phyloP scores from a whole-genome alignment of 1,140 invertebrate genomes.

The Papilio polytes region DNA sequence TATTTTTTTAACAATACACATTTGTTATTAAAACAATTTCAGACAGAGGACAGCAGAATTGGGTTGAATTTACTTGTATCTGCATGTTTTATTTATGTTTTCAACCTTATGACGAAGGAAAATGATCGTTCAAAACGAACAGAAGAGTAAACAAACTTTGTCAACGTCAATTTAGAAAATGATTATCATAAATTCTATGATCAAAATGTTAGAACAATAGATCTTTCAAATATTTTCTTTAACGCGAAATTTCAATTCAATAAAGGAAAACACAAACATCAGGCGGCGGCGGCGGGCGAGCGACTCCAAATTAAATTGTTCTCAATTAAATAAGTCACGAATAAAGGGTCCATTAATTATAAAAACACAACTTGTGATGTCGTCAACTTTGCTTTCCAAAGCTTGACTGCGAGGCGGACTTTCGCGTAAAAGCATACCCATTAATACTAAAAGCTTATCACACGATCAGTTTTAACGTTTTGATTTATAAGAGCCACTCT shows the following conservation, averaged over 20 bases:
- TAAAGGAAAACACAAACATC: constrained; percentile 13
- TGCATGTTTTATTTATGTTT: background rate
- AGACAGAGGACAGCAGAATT: background rate
- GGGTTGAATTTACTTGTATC: background rate
- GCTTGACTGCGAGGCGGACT: background rate
- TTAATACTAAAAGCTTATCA: constrained; percentile 66
- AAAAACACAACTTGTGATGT: constrained; percentile 29
- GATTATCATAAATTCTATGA: background rate
- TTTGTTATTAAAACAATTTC: background rate
- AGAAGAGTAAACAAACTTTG: background rate
- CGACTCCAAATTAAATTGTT: constrained; percentile 19
- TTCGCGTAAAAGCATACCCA: constrained; percentile 27
- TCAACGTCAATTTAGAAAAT: background rate
- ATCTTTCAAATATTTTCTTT: background rate
- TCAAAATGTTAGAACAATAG: background rate
- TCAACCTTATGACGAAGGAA: background rate
- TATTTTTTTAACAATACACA: background rate
- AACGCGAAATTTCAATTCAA: background rate
- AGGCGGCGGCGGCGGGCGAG: background rate
- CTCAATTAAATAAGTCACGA: constrained; percentile 28
- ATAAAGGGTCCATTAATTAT: constrained; percentile 23
- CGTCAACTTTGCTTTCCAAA: constrained; percentile 23
- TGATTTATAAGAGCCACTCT: constrained; percentile 64
- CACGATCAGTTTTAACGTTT: constrained; percentile 57
- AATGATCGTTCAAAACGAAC: background rate